phyloP scores from a whole-genome alignment of 2,888 invertebrate genomes.

The Cephus spinipes region DNA sequence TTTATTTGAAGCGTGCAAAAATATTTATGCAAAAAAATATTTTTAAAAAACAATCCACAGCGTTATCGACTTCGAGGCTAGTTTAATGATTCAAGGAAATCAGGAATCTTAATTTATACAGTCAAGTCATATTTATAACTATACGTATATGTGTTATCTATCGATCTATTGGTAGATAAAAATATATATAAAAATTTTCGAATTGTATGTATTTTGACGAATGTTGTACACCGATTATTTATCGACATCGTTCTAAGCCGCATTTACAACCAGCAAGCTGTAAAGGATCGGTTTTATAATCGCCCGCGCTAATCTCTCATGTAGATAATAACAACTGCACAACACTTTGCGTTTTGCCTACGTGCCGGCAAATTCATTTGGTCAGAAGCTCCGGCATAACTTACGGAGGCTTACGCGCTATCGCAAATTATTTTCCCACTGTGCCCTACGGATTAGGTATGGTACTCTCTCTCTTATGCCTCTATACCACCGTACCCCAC shows the following conservation, averaged over 20 bases:
- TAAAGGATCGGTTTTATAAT: slow-evolving; percentile 37
- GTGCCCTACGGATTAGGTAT: slow-evolving; percentile 37
- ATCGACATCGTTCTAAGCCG: slow-evolving; percentile 3
- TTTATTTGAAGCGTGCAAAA: not conserved
- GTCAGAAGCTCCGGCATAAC: slow-evolving; percentile 44
- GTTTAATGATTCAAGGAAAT: not conserved
- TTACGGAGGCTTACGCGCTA: slow-evolving; percentile 52
- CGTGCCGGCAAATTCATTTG: slow-evolving; percentile 41
- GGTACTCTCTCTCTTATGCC: not conserved
- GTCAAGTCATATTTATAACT: not conserved
- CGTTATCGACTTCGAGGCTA: not conserved
- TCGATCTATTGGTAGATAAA: not conserved
- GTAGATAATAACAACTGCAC: slow-evolving; percentile 48
- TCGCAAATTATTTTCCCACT: slow-evolving; percentile 53
- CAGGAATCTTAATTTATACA: not conserved
- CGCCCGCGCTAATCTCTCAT: slow-evolving; percentile 29
- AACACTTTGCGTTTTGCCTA: slow-evolving; percentile 34
- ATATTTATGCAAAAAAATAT: not conserved
- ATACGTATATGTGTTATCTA: not conserved
- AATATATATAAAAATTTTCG: not conserved
- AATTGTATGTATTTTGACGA: not conserved
- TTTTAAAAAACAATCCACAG: not conserved
- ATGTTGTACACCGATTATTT: not conserved
- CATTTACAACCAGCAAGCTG: slow-evolving; percentile 1
- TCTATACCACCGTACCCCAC: slow-evolving; percentile 25